A percentile compares a stretch with the other conserved stretches of the same genome.
phyloP scores from a whole-genome alignment of 2,113 vertebrate genomes.

The Cervus canadensis region DNA sequence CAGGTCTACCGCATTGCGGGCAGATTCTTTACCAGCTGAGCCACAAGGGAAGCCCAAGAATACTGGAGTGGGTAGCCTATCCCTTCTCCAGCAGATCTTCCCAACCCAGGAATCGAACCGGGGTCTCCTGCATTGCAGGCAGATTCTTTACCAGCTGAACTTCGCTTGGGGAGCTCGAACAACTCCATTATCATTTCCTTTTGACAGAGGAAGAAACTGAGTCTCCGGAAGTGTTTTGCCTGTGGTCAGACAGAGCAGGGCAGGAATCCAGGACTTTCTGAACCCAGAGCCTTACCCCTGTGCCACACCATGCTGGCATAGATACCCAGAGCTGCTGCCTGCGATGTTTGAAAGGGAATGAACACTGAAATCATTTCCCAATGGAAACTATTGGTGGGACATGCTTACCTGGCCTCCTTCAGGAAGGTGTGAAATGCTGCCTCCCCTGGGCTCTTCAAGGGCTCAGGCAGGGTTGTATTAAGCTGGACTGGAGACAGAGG shows the following conservation, averaged over 20 bases:
- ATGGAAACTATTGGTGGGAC: not conserved
- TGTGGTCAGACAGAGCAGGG: not conserved
- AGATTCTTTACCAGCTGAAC: not conserved
- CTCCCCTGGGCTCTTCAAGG: not conserved
- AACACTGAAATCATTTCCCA: not conserved
- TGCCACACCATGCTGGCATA: rapidly evolving
- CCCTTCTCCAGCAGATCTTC: too few species aligned
- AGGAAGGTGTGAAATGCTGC: not conserved
- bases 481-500: not conserved
- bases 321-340: not conserved
- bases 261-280: not conserved
- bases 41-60: too few species aligned
- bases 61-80: too few species aligned
- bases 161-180: not conserved
- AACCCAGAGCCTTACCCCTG: not conserved
- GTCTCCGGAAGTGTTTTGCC: not conserved
- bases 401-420: not conserved
- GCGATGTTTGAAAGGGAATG: not conserved
- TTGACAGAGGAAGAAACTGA: conserved; percentile 30
- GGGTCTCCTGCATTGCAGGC: too few species aligned
- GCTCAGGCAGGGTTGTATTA: not conserved
- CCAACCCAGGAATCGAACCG: too few species aligned
- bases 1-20: not conserved
- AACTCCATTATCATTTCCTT: not conserved
- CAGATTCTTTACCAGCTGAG: not conserved